phyloP scores from a whole-genome alignment of 2,113 vertebrate genomes.

The Hypanus sabinus region DNA sequence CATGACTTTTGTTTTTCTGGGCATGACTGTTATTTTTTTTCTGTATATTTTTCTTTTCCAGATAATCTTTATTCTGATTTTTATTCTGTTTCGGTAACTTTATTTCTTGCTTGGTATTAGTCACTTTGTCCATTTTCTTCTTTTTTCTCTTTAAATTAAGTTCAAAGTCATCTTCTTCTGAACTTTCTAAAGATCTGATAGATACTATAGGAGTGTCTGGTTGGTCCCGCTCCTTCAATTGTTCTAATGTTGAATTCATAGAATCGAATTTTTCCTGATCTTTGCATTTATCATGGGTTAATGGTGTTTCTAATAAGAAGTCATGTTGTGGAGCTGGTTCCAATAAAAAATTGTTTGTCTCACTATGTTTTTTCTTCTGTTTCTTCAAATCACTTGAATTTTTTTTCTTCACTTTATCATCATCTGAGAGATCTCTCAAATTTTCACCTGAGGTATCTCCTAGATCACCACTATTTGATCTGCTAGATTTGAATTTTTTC shows the following conservation, averaged over 20 bases:
- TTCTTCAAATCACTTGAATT: slow-evolving; percentile 7
- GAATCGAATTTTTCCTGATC: slow-evolving; percentile 75
- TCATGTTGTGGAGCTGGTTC: not conserved
- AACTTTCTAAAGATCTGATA: slow-evolving; percentile 50
- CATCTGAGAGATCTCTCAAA: not conserved
- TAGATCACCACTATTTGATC: slow-evolving; percentile 6
- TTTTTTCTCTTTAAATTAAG: slow-evolving; percentile 59
- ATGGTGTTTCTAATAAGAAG: not conserved
- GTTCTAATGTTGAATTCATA: slow-evolving; percentile 61
- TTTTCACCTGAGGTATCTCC: not conserved
- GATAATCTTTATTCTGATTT: slow-evolving; percentile 48
- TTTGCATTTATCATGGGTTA: slow-evolving; percentile 55
- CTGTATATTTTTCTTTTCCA: slow-evolving; percentile 62
- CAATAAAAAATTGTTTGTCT: not conserved
- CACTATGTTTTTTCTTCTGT: slow-evolving; percentile 13
- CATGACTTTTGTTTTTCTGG: slow-evolving; percentile 55
- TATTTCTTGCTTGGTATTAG: slow-evolving; percentile 47
- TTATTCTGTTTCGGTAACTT: slow-evolving; percentile 54
- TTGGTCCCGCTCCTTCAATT: slow-evolving; percentile 41
- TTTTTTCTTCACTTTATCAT: not conserved
- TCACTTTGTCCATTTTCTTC: slow-evolving; percentile 65
- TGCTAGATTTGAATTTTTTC: slow-evolving; percentile 48
- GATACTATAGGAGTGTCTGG: slow-evolving; percentile 48
- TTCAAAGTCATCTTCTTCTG: slow-evolving; percentile 54
- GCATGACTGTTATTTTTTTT: slow-evolving; percentile 46